Evolutionary conservation across 2,888 invertebrate species (phyloP).

Genomic region (Acanthococcus lagerstroemiae): DNA sequence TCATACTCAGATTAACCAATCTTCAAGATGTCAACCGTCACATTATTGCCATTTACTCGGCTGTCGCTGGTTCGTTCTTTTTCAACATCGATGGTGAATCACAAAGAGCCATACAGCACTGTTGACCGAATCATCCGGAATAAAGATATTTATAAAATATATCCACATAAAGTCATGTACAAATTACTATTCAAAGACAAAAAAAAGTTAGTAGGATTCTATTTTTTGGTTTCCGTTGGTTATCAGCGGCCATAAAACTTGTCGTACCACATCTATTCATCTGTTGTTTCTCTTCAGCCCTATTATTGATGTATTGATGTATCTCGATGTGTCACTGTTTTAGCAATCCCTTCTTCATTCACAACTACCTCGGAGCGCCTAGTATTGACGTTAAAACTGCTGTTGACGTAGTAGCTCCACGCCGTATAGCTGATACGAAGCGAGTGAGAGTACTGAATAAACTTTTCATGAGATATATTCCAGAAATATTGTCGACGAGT

Average conservation of each 20-base stretch:
- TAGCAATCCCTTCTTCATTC: slow-evolving; percentile 1
- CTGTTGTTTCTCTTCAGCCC: background rate
- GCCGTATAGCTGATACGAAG: slow-evolving; percentile 7
- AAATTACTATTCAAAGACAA: slow-evolving; percentile 5
- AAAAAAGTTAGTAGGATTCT: background rate
- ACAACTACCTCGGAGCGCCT: background rate
- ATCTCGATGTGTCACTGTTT: background rate
- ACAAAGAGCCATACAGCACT: no score
- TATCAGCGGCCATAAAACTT: no score
- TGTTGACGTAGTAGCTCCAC: background rate
- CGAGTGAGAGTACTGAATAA: slow-evolving; percentile 55
- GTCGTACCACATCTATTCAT: background rate
- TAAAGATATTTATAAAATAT: background rate
- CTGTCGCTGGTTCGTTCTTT: no score
- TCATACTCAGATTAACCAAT: no score
- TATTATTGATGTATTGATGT: background rate
- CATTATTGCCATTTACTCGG: no score
- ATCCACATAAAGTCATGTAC: slow-evolving; percentile 3
- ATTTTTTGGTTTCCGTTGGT: no score
- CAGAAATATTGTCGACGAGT: slow-evolving; percentile 66
- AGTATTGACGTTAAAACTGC: slow-evolving; percentile 1
- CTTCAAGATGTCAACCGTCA: no score
- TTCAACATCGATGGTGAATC: no score
- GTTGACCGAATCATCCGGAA: no score
- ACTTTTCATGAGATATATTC: slow-evolving; percentile 68